Conservation (phyloP, 2,888 invertebrate species). For the Drosophila neutralis region DNA sequence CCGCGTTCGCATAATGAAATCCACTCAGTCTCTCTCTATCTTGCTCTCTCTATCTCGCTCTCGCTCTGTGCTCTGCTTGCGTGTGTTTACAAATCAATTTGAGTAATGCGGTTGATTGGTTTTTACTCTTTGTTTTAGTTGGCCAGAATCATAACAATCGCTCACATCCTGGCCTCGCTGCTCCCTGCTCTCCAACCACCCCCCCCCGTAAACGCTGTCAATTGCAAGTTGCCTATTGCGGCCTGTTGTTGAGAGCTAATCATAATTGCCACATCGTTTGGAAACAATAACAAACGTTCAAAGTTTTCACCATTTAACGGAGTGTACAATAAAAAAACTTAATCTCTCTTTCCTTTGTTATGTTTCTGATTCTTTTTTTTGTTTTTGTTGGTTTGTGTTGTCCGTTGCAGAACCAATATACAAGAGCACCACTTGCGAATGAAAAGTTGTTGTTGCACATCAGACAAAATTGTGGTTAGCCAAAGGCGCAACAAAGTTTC, state of each 20-base stretch:
- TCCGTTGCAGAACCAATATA: neutral
- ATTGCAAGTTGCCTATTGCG: conserved; percentile 14
- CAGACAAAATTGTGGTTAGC: neutral
- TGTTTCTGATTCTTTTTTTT: neutral
- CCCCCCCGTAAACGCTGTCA: neutral
- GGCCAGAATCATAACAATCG: conserved; percentile 14
- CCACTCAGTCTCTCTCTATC: conserved; percentile 3
- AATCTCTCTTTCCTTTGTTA: neutral
- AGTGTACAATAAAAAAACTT: neutral
- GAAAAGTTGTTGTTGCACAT: neutral
- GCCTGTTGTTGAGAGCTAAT: conserved; percentile 6
- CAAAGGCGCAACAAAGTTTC: neutral
- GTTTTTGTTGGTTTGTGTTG: neutral
- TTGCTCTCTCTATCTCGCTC: neutral
- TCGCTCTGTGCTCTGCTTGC: neutral
- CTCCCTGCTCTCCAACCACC: neutral
- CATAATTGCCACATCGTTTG: conserved; percentile 4
- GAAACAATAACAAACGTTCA: neutral
- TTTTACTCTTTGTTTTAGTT: conserved; percentile 32
- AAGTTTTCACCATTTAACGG: neutral
- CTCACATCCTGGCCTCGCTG: conserved; percentile 10
- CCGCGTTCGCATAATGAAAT: conserved; percentile 40
- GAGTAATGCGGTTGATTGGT: conserved; percentile 66
- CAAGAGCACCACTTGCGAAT: neutral
- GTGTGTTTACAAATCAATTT: conserved; percentile 76